These are phyloP conservation scores for Spisula solida DNA, from an alignment of 2,888 invertebrate genomes.

Conservation along the genomic window DNA sequence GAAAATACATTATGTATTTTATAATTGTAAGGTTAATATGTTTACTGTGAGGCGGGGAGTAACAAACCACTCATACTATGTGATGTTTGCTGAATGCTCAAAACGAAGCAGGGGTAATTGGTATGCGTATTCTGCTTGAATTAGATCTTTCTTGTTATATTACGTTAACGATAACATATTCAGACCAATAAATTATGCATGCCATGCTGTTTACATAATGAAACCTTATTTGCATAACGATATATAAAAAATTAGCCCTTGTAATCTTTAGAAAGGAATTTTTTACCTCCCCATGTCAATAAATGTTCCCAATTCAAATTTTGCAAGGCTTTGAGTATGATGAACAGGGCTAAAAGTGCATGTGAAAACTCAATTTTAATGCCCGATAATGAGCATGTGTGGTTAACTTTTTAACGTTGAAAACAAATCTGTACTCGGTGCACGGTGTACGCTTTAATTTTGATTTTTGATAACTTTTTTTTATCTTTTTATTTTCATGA, in stretches of 20 bases:
- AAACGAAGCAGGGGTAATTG: too few species aligned
- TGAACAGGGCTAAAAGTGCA: too few species aligned
- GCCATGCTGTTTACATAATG: not conserved
- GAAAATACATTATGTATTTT: too few species aligned
- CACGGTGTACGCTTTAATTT: not conserved
- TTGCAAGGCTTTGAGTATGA: not conserved
- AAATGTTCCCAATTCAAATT: not conserved
- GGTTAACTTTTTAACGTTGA: not conserved
- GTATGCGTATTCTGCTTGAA: not conserved
- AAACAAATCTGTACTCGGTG: not conserved
- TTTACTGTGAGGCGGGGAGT: too few species aligned
- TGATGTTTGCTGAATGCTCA: too few species aligned
- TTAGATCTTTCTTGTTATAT: not conserved
- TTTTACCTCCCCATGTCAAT: not conserved
- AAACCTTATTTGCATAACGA: not conserved
- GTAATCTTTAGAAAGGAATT: not conserved
- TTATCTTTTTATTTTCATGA: too few species aligned
- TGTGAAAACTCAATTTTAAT: not conserved
- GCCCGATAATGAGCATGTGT: not conserved
- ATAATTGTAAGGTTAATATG: too few species aligned
- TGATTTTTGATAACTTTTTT: not conserved
- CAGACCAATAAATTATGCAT: constrained; percentile 4
- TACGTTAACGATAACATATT: not conserved
- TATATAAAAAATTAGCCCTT: not conserved
- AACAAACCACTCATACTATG: too few species aligned